Evolutionary conservation across 2,888 invertebrate genomes (phyloP).

Genomic region (Lasiommata megera): DNA sequence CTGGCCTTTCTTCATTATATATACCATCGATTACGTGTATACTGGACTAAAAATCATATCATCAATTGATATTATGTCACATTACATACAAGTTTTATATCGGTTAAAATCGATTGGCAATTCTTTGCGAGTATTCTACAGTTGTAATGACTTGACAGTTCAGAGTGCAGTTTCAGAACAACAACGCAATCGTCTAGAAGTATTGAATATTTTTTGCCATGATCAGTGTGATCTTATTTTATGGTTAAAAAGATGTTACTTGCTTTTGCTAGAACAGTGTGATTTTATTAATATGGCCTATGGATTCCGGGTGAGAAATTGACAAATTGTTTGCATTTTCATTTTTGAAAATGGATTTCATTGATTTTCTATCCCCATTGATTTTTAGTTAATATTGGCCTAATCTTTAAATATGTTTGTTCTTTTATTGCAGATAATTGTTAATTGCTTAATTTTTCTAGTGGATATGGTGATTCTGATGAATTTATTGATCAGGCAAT

Average conservation of each 20-base stretch:
- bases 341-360: background rate
- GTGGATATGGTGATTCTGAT: constrained; percentile 28
- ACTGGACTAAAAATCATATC: constrained; percentile 20
- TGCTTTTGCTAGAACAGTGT: constrained; percentile 30
- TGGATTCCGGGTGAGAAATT: constrained; percentile 25
- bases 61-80: constrained; percentile 27
- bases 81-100: constrained; percentile 29
- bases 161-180: background rate
- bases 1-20: constrained; percentile 16
- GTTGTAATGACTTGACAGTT: background rate
- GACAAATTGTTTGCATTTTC: background rate
- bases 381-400: background rate
- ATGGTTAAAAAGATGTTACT: constrained; percentile 28
- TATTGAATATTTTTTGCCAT: constrained; percentile 20
- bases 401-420: background rate
- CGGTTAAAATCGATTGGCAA: constrained; percentile 29
- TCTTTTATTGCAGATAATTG: constrained; percentile 26
- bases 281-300: constrained; percentile 31
- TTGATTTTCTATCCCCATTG: background rate
- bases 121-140: constrained; percentile 26
- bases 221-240: constrained; percentile 16
- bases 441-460: constrained; percentile 20
- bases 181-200: constrained; percentile 11
- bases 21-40: constrained; percentile 23
- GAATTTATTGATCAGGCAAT: constrained; percentile 30